These are phyloP conservation scores for Colletes gigas DNA, from an alignment of 1,140 invertebrate species.

Conservation along the genomic window DNA sequence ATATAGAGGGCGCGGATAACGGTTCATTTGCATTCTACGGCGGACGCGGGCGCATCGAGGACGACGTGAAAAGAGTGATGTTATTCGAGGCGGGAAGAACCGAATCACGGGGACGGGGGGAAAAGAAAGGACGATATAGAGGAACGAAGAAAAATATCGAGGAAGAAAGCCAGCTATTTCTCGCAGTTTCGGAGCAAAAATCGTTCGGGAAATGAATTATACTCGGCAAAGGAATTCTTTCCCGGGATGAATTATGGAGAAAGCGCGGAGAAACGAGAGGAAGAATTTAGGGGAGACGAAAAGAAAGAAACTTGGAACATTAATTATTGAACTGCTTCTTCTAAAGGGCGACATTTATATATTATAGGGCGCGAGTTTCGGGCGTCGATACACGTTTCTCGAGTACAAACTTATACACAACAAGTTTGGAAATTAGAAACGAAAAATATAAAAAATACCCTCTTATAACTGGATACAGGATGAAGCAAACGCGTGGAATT, in stretches of 20 bases:
- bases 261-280: not conserved
- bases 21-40: conserved; percentile 56
- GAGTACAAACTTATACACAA: too few species aligned
- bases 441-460: too few species aligned
- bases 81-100: conserved; percentile 30
- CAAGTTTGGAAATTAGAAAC: too few species aligned
- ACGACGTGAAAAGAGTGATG: not conserved
- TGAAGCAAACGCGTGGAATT: too few species aligned
- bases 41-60: conserved; percentile 11
- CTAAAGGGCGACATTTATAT: not conserved
- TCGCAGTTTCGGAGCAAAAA: conserved; percentile 32
- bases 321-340: not conserved
- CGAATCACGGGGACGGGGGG: conserved; percentile 21
- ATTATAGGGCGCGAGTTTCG: too few species aligned
- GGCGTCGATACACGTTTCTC: too few species aligned
- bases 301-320: too few species aligned
- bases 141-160: conserved; percentile 49
- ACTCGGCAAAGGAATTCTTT: not conserved
- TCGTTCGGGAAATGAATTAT: conserved; percentile 29
- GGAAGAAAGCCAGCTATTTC: conserved; percentile 18
- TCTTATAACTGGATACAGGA: too few species aligned
- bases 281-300: not conserved
- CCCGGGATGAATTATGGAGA: conserved; percentile 20
- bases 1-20: conserved; percentile 36
- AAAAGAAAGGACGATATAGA: conserved; percentile 23